Conservation (phyloP, 2,797 vertebrate species). For the Fundulus diaphanus region DNA sequence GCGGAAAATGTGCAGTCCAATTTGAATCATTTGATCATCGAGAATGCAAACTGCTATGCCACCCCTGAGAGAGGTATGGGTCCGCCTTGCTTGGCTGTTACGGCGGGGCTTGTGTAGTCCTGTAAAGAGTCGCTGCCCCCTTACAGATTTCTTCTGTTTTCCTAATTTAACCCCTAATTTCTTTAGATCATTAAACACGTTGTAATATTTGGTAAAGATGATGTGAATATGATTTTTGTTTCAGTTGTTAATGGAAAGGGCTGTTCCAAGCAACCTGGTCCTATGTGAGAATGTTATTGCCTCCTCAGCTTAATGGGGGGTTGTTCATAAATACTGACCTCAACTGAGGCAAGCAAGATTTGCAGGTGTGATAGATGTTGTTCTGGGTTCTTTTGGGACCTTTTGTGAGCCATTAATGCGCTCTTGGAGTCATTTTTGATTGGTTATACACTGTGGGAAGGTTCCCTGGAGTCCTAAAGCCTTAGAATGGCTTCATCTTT, state of each 20-base stretch:
- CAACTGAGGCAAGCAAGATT: too few species aligned
- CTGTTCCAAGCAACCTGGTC: neutral
- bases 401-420: too few species aligned
- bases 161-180: neutral
- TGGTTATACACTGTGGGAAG: too few species aligned
- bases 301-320: neutral
- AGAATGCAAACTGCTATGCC: constrained; percentile 89
- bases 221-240: neutral
- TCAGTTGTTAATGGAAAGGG: neutral
- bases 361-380: too few species aligned
- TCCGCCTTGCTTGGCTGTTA: neutral
- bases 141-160: neutral
- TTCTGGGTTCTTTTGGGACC: too few species aligned
- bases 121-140: neutral
- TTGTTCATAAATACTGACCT: too few species aligned
- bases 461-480: too few species aligned
- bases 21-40: constrained; percentile 85
- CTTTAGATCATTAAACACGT: neutral
- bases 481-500: neutral
- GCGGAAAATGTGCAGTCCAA: constrained; percentile 83
- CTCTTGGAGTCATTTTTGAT: too few species aligned
- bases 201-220: neutral
- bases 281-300: neutral
- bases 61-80: constrained; percentile 90
- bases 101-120: neutral